phyloP scores from a whole-genome alignment of 1,140 invertebrate genomes.

The Papilio polyxenes region DNA sequence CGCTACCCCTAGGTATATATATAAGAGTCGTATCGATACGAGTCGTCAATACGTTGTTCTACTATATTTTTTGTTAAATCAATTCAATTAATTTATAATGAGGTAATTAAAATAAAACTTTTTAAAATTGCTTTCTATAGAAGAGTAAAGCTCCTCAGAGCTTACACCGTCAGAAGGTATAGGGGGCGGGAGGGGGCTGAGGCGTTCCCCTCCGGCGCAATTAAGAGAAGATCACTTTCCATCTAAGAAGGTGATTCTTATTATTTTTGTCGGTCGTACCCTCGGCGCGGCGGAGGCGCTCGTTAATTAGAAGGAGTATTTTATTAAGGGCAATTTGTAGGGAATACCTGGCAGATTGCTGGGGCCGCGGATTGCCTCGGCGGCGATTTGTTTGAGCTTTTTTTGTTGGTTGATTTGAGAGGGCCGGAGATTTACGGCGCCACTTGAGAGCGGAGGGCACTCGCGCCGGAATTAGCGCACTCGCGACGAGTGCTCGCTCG shows the following conservation, averaged over 20 bases:
- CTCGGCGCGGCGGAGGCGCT: conserved; percentile 40
- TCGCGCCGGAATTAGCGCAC: conserved; percentile 34
- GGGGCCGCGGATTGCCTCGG: conserved; percentile 46
- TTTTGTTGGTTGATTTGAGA: conserved; percentile 42
- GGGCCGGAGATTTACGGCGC: conserved; percentile 40
- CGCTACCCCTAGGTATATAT: too few relatives aligned
- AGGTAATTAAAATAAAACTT: conserved; percentile 25
- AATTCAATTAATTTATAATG: conserved; percentile 12
- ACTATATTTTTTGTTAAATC: neutral
- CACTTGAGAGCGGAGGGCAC: conserved; percentile 39
- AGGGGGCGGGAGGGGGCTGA: neutral
- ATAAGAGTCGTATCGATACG: too few relatives aligned
- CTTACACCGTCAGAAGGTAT: too few relatives aligned
- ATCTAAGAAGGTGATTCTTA: conserved; percentile 74
- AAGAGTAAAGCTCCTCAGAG: conserved; percentile 8
- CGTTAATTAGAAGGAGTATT: conserved; percentile 76
- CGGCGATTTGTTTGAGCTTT: conserved; percentile 63
- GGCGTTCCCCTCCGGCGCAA: conserved; percentile 39
- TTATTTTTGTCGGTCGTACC: conserved; percentile 62
- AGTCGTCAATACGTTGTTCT: too few relatives aligned
- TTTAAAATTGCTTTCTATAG: conserved; percentile 31
- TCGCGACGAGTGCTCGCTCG: neutral
- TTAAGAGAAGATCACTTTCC: conserved; percentile 70
- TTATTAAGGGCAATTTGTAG: conserved; percentile 77
- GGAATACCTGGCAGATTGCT: conserved; percentile 71